phyloP scores from a whole-genome alignment of 2,888 invertebrate species.

The Trachelus iudaicus region DNA sequence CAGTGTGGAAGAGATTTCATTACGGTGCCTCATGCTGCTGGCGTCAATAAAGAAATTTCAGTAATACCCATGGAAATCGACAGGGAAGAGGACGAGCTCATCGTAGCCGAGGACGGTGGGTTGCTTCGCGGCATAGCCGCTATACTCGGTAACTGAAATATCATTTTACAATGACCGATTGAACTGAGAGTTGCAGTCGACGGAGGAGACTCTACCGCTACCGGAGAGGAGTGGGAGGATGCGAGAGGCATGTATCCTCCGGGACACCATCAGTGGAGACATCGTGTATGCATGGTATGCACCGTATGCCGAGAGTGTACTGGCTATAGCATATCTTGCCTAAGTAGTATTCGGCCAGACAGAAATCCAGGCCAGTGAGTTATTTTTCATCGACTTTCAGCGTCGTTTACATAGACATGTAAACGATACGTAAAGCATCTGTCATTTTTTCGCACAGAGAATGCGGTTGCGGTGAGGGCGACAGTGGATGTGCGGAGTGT shows the following conservation, averaged over 20 bases:
- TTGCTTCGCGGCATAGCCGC: neutral
- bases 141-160: too few species aligned
- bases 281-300: conserved; percentile 89
- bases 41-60: conserved; percentile 65
- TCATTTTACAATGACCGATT: too few species aligned
- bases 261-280: conserved; percentile 82
- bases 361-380: conserved; percentile 88
- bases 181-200: conserved; percentile 22
- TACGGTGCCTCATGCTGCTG: conserved; percentile 63
- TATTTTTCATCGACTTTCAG: conserved; percentile 3
- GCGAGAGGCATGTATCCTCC: conserved; percentile 73
- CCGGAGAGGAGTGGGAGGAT: conserved; percentile 69
- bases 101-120: conserved; percentile 57
- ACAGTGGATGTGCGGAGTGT: conserved; percentile 92
- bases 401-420: neutral
- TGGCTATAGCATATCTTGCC: conserved; percentile 88
- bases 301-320: conserved; percentile 93
- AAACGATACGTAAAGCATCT: too few species aligned
- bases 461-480: conserved; percentile 96
- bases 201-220: conserved; percentile 47
- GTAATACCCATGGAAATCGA: conserved; percentile 71
- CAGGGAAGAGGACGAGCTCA: conserved; percentile 57
- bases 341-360: conserved; percentile 80
- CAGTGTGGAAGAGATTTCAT: conserved; percentile 93
- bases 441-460: conserved; percentile 69